Conservation (phyloP, 2,797 vertebrate genomes). For the Schizopygopsis malacanthus region DNA sequence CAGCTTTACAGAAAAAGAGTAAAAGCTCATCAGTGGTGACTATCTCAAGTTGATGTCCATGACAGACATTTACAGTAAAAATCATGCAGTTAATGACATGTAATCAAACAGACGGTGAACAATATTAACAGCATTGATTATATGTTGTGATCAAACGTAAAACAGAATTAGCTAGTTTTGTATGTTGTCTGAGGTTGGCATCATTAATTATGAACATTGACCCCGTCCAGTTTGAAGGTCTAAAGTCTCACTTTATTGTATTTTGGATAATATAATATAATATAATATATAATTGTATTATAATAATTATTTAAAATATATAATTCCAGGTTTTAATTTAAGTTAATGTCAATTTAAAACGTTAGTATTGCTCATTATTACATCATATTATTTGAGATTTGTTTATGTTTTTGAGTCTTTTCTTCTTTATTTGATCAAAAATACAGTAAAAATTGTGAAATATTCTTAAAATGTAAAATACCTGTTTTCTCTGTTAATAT, state of each 20-base stretch:
- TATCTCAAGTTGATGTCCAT: too few species aligned
- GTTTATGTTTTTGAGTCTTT: neutral
- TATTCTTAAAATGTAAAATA: neutral
- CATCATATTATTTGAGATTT: neutral
- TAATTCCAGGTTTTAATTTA: neutral
- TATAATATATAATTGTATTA: too few species aligned
- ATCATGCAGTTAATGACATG: too few species aligned
- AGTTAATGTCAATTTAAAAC: neutral
- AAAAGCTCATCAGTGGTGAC: too few species aligned
- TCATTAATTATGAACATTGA: neutral
- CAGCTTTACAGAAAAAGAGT: too few species aligned
- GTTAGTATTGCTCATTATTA: neutral
- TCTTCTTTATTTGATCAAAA: neutral
- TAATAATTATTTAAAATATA: neutral
- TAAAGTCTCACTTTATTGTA: neutral
- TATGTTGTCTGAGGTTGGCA: too few species aligned
- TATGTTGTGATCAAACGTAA: too few species aligned
- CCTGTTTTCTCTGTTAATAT: neutral
- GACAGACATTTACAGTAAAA: too few species aligned
- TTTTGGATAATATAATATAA: too few species aligned
- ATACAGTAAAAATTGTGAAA: neutral
- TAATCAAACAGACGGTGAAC: too few species aligned
- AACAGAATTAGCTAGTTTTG: too few species aligned
- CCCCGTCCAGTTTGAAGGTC: neutral
- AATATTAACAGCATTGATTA: too few species aligned